Evolutionary conservation across 2,797 vertebrate species (phyloP).

Genomic region (Otolemur crassicaudatus): DNA sequence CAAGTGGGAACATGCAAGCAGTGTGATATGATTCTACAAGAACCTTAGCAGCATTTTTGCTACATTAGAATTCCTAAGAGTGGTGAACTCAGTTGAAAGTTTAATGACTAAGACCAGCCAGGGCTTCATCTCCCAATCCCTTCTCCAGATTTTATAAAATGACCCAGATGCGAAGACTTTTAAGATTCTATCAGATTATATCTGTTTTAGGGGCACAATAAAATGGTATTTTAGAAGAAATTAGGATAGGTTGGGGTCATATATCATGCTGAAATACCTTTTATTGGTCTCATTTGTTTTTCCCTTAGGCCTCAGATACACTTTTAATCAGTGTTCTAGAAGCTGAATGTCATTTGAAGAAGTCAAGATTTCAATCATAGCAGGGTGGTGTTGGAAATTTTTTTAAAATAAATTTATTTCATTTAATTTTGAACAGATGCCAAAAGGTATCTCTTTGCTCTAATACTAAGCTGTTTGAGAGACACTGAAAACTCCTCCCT

Average conservation of each 20-base stretch:
- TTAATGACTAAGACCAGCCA: conserved; percentile 5
- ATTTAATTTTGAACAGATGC: conserved; percentile 66
- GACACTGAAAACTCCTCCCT: conserved; percentile 48
- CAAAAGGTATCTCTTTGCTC: conserved; percentile 61
- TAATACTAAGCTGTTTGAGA: background rate
- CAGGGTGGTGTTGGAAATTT: conserved; percentile 16
- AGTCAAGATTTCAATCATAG: conserved; percentile 60
- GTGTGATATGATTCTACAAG: conserved; percentile 4
- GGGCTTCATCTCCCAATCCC: background rate
- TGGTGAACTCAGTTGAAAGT: background rate
- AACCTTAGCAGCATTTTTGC: background rate
- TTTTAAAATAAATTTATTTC: conserved; percentile 51
- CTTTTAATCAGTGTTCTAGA: conserved; percentile 64
- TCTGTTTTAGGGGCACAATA: conserved; percentile 32
- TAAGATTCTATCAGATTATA: conserved; percentile 11
- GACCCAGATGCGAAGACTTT: background rate
- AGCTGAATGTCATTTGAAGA: conserved; percentile 63
- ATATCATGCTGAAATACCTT: conserved; percentile 1
- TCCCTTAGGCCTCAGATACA: conserved; percentile 33
- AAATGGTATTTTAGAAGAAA: conserved; percentile 59
- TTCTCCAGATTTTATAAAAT: conserved; percentile 39
- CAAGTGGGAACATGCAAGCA: background rate
- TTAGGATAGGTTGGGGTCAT: background rate
- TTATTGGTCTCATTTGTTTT: conserved; percentile 53
- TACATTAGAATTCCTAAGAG: background rate